Percentiles rank a stretch among this genome's conserved stretches.
These are phyloP conservation scores for Folsomia candida DNA, from an alignment of 2,888 invertebrate genomes.

Conservation along the genomic window DNA sequence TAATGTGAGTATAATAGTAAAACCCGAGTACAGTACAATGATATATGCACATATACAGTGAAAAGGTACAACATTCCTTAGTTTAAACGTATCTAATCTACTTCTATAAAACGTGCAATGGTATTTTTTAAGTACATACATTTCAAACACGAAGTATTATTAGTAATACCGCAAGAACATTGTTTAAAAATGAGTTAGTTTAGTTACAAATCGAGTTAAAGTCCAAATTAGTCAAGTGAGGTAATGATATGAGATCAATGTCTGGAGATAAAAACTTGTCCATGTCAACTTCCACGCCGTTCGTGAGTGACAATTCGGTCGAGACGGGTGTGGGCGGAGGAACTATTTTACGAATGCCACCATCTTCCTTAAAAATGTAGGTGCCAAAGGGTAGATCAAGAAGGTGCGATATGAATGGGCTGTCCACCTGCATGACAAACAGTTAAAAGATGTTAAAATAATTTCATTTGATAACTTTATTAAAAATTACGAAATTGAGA, in stretches of 20 bases:
- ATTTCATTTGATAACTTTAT: not conserved
- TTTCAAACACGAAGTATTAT: no score
- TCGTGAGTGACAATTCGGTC: conserved; percentile 46
- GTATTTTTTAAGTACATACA: no score
- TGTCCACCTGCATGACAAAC: conserved; percentile 43
- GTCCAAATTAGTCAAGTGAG: conserved; percentile 49
- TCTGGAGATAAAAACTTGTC: conserved; percentile 47
- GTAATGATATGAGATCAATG: conserved; percentile 46
- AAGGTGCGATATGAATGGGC: conserved; percentile 48
- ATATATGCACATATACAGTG: no score
- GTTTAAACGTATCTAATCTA: no score
- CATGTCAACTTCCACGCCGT: conserved; percentile 47
- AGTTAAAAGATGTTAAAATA: no score
- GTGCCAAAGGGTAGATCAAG: conserved; percentile 49
- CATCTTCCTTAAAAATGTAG: conserved; percentile 48
- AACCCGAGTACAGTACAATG: no score
- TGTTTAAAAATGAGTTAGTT: conserved; percentile 19
- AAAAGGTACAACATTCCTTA: no score
- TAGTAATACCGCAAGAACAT: not conserved
- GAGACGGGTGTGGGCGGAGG: conserved; percentile 41
- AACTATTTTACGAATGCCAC: conserved; percentile 34
- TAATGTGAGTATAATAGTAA: no score
- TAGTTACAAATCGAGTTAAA: conserved; percentile 32
- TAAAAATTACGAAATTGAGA: not conserved
- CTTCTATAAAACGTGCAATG: no score